Evolutionary conservation across 1,140 invertebrate species (phyloP), one percentile per base, ranked within the genome.

Genomic region (Drosophila insularis): DNA sequence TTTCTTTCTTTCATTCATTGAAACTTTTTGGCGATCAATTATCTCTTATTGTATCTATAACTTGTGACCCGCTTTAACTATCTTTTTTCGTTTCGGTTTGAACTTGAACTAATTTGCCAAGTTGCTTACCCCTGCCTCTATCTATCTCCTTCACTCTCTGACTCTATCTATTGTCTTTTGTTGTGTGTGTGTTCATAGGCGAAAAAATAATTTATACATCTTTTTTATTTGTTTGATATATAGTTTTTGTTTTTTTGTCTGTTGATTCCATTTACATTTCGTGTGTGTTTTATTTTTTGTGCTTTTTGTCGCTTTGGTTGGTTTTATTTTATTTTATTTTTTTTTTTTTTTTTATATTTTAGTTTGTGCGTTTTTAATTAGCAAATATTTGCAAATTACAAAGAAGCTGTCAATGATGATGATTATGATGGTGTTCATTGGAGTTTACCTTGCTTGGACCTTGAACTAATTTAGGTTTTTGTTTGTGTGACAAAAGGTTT

Each of bases 331-430:
- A n/a, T 65, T 66, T 68, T 54, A 61, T 39, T 50, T 54, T 67
- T 17, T 32, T 63, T 43, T 60, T 17, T 32, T 63, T 43, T 60
- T 10, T 66, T 17, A n/a, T n/a, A n/a, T 65, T 66, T 68, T 54
- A 61, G 50, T 50, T 54, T 67, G 62, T 14, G 60, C 72, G 72
- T 54, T 54, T 80, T 78, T 89, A 89, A 89, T 89, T 89, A 89
- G 68, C 84, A 89, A 84, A 89, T 84, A 89, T 89, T 89, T 89
- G 84, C 84, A 84, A 89, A 89, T 80, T 72, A 71, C 77, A 71
- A 46, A 46, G 64, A 54, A 54, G 37, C 50, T 32, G 31, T 32
- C 13, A 19, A 19, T 55, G 46, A 19, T 54, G 46, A 7, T 50
- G 39, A 40, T 40, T 2, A 40, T 40, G 5, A 50, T 50, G 43